Evolutionary conservation across 2,797 vertebrate genomes (phyloP), one percentile per base, ranked within the genome.

Genomic region (Scolopax bukidnonensis): DNA sequence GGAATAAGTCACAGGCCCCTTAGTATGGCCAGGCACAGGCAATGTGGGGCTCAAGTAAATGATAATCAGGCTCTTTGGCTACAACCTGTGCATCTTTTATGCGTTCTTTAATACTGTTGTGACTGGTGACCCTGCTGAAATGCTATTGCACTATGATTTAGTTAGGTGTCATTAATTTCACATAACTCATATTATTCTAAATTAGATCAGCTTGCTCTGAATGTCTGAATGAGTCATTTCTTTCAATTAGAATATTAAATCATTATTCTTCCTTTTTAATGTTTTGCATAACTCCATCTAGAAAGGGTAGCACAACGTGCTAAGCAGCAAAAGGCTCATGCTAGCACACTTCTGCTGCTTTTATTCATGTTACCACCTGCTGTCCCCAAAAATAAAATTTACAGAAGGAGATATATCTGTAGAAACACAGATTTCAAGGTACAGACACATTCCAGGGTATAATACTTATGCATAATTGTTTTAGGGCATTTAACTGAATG

Each of bases 181-280:
- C 33, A 30, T 77, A 70, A 45, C 11, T 6, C 6, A 2, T 41
- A 53, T 94, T 78, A 78, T 40, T 90, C 69, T 84, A 64, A 71
- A 92, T 93, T 71, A 78, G n/a, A 78, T 84, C 77, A 90, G 41
- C 77, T 90, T 68, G 70, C 38, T 64, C 65, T 21, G 7, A 84
- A 80, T 28, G 12, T 61, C 65, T 21, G 7, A 84, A 80, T 28
- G 12, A 94, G 50, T 84, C 4, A 64, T 53, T 90, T n/a, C 30
- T 93, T 89, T 87, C 70, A 79, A 54, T 90, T 90, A 76, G 50
- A 77, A 91, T 65, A 91, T 53, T 69, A 91, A 88, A 90, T 84
- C 15, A 57, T 93, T 61, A 68, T 51, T 93, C 36, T 87, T 89
- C 40, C 24, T 40, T 86, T 89, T 68, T n/a, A 63, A 32, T 51